phyloP scores from a whole-genome alignment of 1,140 invertebrate species.

The Bombus polaris region DNA sequence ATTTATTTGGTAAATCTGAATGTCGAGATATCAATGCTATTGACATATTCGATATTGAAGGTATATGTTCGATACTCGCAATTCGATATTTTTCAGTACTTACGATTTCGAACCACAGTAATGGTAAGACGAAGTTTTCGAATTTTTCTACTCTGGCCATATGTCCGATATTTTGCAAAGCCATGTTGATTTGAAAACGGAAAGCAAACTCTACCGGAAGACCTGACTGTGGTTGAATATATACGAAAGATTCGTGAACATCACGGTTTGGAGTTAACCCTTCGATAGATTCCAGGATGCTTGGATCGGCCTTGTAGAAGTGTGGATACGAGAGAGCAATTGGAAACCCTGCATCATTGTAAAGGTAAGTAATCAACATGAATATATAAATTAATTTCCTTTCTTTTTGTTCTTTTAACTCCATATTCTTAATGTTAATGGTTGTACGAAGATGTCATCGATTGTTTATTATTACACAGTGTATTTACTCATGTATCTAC shows the following conservation, averaged over 20 bases:
- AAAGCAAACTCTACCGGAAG: constrained; percentile 88
- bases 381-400: neutral
- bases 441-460: too few relatives aligned
- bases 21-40: neutral
- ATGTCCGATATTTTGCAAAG: constrained; percentile 85
- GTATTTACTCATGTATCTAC: neutral
- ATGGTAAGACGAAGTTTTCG: constrained; percentile 87
- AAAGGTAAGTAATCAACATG: neutral
- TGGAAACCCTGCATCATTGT: constrained; percentile 85
- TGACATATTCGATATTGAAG: neutral
- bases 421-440: neutral
- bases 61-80: neutral
- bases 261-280: constrained; percentile 87
- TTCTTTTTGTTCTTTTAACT: neutral
- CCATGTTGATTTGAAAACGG: constrained; percentile 93
- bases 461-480: too few relatives aligned
- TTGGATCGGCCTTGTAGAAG: constrained; percentile 89
- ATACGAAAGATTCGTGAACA: constrained; percentile 88
- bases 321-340: constrained; percentile 95
- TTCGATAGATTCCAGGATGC: constrained; percentile 86
- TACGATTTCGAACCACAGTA: constrained; percentile 94
- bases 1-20: too few relatives aligned
- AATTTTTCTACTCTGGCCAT: constrained; percentile 86
- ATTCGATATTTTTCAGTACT: constrained; percentile 79
- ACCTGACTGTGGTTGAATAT: constrained; percentile 90